Evolutionary conservation across 2,113 vertebrate genomes (phyloP).

Genomic region (Chaetodon trifascialis): DNA sequence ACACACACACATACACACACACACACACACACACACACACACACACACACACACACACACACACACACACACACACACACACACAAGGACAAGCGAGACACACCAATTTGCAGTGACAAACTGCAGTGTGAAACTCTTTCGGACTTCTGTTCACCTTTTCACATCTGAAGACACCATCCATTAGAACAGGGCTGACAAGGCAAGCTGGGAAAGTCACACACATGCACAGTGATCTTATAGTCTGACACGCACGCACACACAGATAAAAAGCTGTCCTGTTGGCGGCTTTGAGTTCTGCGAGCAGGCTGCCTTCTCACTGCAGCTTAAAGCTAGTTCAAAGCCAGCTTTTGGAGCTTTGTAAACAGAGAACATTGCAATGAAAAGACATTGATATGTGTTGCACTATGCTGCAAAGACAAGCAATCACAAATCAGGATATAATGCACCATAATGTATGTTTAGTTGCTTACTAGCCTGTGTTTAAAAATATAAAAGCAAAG

Average conservation of each 20-base stretch:
- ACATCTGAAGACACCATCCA: slow-evolving; percentile 52
- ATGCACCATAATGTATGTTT: neutral
- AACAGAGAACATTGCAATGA: neutral
- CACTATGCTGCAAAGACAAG: neutral
- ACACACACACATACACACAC: no score
- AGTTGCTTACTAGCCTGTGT: neutral
- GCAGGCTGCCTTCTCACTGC: slow-evolving; percentile 15
- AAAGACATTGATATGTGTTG: neutral
- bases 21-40: slow-evolving; percentile 36
- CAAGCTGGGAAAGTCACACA: slow-evolving; percentile 51
- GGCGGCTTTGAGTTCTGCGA: slow-evolving; percentile 18
- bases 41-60: slow-evolving; percentile 31
- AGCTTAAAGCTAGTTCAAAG: slow-evolving; percentile 36
- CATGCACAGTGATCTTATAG: slow-evolving; percentile 20
- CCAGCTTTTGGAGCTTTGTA: slow-evolving; percentile 1
- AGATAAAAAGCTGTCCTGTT: slow-evolving; percentile 20
- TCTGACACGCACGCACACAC: slow-evolving; percentile 8
- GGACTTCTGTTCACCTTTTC: slow-evolving; percentile 66
- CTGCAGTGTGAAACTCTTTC: slow-evolving; percentile 55
- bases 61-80: slow-evolving; percentile 19
- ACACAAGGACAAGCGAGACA: slow-evolving; percentile 39
- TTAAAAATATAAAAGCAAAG: neutral
- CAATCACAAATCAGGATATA: neutral
- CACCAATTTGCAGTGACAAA: slow-evolving; percentile 66
- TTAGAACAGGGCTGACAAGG: slow-evolving; percentile 58